phyloP scores from a whole-genome alignment of 2,797 vertebrate species.

The Alosa sapidissima region DNA sequence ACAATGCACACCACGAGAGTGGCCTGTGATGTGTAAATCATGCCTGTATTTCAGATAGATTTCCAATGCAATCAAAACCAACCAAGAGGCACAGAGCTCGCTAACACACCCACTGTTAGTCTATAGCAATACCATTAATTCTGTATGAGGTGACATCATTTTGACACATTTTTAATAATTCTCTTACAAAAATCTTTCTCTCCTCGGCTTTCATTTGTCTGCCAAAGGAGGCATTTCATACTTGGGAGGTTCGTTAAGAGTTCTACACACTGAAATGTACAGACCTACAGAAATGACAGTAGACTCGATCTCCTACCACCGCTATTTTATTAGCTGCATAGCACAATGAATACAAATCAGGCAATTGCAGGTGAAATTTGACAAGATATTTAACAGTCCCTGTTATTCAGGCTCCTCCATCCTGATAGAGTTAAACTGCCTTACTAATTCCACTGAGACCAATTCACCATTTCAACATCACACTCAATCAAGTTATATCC shows the following conservation, averaged over 20 bases:
- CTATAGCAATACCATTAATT: conserved; percentile 8
- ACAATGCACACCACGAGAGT: not conserved
- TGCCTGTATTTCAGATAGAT: conserved; percentile 13
- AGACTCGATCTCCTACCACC: not conserved
- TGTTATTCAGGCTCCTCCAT: not conserved
- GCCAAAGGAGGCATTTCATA: not conserved
- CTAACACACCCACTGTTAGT: not conserved
- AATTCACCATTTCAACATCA: not conserved
- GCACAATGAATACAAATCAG: not conserved
- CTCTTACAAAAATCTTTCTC: not conserved
- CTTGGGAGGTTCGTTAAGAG: not conserved
- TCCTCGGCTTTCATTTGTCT: conserved; percentile 3
- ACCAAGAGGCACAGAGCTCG: not conserved
- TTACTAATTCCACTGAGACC: not conserved
- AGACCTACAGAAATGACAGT: not conserved
- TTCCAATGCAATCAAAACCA: conserved; percentile 23
- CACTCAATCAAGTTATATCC: not conserved
- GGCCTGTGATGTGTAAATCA: conserved; percentile 16
- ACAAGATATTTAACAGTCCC: not conserved
- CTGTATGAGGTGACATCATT: conserved; percentile 20
- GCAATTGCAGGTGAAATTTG: not conserved
- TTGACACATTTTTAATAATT: conserved; percentile 27
- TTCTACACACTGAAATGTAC: not conserved
- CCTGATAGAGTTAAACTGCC: not conserved
- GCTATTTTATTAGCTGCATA: not conserved